Evolutionary conservation across 2,888 invertebrate species (phyloP).

Genomic region (Hemicrepidius hirtus): DNA sequence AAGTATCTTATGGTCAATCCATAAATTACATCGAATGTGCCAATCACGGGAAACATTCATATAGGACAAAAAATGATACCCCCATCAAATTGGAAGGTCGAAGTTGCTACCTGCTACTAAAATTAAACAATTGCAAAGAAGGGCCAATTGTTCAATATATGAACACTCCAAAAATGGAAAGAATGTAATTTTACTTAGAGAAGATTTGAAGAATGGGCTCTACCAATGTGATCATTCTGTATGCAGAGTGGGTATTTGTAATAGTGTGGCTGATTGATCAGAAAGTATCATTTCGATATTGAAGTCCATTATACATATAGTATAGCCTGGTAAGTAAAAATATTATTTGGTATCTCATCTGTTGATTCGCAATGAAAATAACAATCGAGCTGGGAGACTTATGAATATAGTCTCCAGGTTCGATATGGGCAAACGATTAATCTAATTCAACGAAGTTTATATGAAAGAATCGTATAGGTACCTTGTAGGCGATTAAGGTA

Average conservation of each 20-base stretch:
- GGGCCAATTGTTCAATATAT: constrained; percentile 54
- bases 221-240: constrained; percentile 28
- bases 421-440: constrained; percentile 31
- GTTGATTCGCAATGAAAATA: constrained; percentile 21
- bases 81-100: constrained; percentile 5
- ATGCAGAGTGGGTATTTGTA: constrained; percentile 41
- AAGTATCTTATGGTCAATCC: no score
- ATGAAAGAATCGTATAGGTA: constrained; percentile 34
- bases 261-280: constrained; percentile 21
- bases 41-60: no score
- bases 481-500: constrained; percentile 8
- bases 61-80: no score
- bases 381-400: no score
- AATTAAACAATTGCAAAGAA: no score
- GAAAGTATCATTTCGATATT: constrained; percentile 27
- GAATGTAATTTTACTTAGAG: constrained; percentile 43
- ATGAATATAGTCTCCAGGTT: no score
- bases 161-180: constrained; percentile 50
- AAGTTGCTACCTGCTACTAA: no score
- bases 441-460: constrained; percentile 29
- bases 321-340: no score
- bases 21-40: no score
- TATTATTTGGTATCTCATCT: no score
- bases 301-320: constrained; percentile 19
- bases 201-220: constrained; percentile 42